Evolutionary conservation across 2,113 vertebrate species (phyloP), one percentile per base, ranked within the genome.

Genomic region (Psittacula cyanocephala): DNA sequence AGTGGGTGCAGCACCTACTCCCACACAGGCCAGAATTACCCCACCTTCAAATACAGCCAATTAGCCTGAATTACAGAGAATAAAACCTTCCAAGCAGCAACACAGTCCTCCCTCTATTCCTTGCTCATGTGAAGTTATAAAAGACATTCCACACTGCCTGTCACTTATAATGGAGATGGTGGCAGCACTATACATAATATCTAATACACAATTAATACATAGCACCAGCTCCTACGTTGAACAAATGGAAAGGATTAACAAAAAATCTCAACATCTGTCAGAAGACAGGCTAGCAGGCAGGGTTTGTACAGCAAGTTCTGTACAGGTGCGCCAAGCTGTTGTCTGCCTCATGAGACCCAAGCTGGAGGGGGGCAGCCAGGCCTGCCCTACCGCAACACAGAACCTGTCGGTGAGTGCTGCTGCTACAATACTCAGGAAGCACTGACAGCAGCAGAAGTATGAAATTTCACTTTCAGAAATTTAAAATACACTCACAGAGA

Each of bases 391-490:
- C 6, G 33, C 47, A n/a, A 10, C 0, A 2, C 24, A 18, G 28
- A 27, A 55, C n/a, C 2, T 1, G 8, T 13, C 1, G 0, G 24
- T 4, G 43, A 81, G 29, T 3, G 11, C 49, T 76, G 29, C 18
- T 52, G 37, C 50, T 44, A 7, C 19, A 3, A 10, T 4, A 31
- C 46, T 41, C 19, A 15, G 35, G 31, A 68, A 47, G 49, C 9
- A 13, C 8, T 10, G 63, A 19, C 37, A 65, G 43, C 18, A 11
- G 27, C 3, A 27, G 35, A n/a, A 63, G 37, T 59, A 27, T 3
- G 4, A 62, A 43, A 49, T 13, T 47, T 49, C 25, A 49, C 47
- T 55, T 79, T 74, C 46, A 18, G 27, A 62, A 68, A 55, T 25
- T 23, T 62, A 53, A 77, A 39, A 19, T 13, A 27, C 0, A 5